Percentiles rank a stretch among this genome's conserved stretches.
Evolutionary conservation across 2,797 vertebrate species (phyloP).

Genomic region (Hippocampus kuda): DNA sequence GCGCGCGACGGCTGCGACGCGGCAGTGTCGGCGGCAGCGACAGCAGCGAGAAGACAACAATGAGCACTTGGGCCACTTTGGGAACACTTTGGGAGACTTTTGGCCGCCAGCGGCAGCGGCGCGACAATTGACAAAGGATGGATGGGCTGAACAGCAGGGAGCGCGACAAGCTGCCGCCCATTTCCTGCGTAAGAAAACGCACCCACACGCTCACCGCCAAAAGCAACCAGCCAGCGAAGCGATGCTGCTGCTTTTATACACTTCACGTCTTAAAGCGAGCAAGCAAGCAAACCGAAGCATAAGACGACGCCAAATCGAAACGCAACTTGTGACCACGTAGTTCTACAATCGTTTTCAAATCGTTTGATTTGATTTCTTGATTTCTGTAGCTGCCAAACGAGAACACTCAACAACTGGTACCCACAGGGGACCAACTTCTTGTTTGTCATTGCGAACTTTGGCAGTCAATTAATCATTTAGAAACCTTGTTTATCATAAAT

Average conservation of each 20-base stretch:
- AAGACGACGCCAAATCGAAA: no score
- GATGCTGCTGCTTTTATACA: no score
- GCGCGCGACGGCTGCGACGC: conserved; percentile 9
- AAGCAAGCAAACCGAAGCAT: neutral
- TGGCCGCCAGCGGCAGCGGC: conserved; percentile 6
- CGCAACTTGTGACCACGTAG: no score
- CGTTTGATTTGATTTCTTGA: no score
- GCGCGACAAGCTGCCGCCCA: conserved; percentile 49
- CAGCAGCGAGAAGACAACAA: conserved; percentile 11
- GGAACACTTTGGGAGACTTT: neutral
- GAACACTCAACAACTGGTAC: no score
- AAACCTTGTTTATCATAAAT: no score
- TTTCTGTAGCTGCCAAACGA: no score
- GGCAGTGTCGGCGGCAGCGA: conserved; percentile 10
- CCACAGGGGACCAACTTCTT: no score
- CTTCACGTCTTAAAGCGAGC: neutral
- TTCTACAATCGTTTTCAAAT: no score
- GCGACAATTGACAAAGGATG: neutral
- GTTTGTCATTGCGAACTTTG: no score
- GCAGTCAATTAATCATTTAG: no score
- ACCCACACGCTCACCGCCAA: neutral
- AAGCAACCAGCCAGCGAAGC: neutral
- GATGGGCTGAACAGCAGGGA: conserved; percentile 39
- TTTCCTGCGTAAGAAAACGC: conserved; percentile 46
- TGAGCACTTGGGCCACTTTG: conserved; percentile 17